Conservation (phyloP, 2,888 invertebrate species). For the Sphecodes monilicornis region DNA sequence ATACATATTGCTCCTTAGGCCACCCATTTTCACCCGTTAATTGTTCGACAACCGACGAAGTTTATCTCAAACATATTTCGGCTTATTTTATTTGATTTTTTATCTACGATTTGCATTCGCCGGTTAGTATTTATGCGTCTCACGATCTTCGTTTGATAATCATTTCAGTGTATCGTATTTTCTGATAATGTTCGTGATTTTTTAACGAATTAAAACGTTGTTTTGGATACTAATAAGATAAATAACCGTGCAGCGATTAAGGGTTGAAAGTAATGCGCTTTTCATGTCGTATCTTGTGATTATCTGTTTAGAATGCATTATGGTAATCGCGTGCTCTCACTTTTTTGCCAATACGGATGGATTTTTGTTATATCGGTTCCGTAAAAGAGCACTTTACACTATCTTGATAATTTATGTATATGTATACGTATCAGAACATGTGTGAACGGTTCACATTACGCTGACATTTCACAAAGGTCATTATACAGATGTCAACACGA, state of each 20-base stretch:
- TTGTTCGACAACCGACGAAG: neutral
- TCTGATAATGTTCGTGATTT: neutral
- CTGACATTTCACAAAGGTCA: conserved; percentile 58
- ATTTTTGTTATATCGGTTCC: neutral
- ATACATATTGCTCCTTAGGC: neutral
- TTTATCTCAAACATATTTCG: neutral
- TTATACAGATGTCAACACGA: conserved; percentile 60
- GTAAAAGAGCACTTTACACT: neutral
- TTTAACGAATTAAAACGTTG: neutral
- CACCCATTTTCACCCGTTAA: conserved; percentile 2
- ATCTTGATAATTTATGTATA: neutral
- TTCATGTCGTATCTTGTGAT: neutral
- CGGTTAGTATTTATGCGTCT: neutral
- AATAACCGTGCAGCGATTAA: neutral
- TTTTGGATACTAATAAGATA: neutral
- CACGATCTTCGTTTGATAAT: neutral
- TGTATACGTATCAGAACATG: neutral
- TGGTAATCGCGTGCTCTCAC: neutral
- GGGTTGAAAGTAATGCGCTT: neutral
- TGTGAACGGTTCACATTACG: conserved; percentile 29
- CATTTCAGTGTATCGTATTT: neutral
- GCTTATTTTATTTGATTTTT: neutral
- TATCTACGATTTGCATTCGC: neutral
- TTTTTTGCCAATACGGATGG: neutral
- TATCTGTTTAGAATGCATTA: neutral